These are phyloP conservation scores for Sepioteuthis lessoniana DNA, from an alignment of 2,888 invertebrate species.

Conservation along the genomic window DNA sequence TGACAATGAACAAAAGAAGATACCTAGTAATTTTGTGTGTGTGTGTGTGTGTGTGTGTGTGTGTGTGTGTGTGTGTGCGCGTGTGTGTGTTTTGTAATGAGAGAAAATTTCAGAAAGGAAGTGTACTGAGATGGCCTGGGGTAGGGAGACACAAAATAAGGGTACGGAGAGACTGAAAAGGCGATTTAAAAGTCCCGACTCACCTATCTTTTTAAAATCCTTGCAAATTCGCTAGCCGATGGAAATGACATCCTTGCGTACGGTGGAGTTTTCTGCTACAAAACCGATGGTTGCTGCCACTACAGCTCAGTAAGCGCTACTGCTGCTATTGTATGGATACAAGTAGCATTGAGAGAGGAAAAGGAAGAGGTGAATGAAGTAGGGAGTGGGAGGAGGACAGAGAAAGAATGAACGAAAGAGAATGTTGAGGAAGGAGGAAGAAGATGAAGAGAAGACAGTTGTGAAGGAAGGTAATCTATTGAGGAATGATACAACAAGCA, in stretches of 20 bases:
- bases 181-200: neutral
- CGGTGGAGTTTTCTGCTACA: conserved; percentile 33
- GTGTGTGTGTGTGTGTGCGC: too few relatives aligned
- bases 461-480: neutral
- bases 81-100: too few relatives aligned
- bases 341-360: neutral
- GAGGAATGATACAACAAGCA: neutral
- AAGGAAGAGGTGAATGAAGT: neutral
- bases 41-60: too few relatives aligned
- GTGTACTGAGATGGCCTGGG: neutral
- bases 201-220: conserved; percentile 33
- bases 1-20: neutral
- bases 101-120: neutral
- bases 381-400: neutral
- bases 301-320: neutral
- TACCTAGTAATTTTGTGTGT: neutral
- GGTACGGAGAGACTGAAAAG: neutral
- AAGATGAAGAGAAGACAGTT: neutral
- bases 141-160: neutral
- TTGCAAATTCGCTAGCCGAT: conserved; percentile 33
- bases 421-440: neutral
- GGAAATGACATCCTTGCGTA: conserved; percentile 33
- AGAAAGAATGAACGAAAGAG: neutral
- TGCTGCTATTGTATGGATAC: conserved; percentile 9
- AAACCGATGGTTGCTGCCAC: neutral